Evolutionary conservation across 2,888 invertebrate species (phyloP), one percentile per base, ranked within the genome.

Genomic region (Nephrocerus scutellatus): DNA sequence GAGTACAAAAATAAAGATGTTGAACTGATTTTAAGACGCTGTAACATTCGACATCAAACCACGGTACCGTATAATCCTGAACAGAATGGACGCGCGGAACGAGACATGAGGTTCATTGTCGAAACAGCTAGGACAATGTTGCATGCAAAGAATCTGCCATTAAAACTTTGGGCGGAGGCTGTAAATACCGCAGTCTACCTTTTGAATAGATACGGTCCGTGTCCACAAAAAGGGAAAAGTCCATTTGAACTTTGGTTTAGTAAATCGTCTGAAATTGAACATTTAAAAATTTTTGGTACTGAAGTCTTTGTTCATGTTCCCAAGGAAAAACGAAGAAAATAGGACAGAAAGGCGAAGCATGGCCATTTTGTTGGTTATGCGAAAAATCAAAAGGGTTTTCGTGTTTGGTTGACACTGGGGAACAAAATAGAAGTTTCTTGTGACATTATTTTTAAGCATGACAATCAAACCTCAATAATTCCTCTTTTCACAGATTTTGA

Each of bases 111-210:
- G 30, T 61, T 55, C 33, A 41, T 62, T 8, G 49, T 60, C 1
- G 60, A 62, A 47, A 47, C 53, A 16, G 57, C 55, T 6, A 42
- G 58, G 8, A 44, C 48, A n/a, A 44, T 46, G 45, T 20, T 49
- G n/a, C 40, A 46, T 36, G 30, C 39, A 14, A 43, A 38, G 38
- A 51, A 51, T 1, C 22, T 56, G n/a, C 23, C 40, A 8, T 39
- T 48, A 21, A 44, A 45, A 9, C 44, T 61, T 10, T 65, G 60
- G 64, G 60, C 61, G 12, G 64, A 66, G 47, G 63, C 63, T 4
- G 55, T 62, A 0, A 52, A 54, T n/a, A 58, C 54, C 39, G 57
- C 59, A 5, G 52, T 55, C 0, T 60, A 59, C 36, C 36, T 60
- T 6, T 38, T 63, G 5, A 61, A 65, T 33, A 42, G 60, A 19